A percentile compares a stretch with the other conserved stretches of the same genome.
phyloP scores from a whole-genome alignment of 2,888 invertebrate genomes.

The Mayetiola destructor region DNA sequence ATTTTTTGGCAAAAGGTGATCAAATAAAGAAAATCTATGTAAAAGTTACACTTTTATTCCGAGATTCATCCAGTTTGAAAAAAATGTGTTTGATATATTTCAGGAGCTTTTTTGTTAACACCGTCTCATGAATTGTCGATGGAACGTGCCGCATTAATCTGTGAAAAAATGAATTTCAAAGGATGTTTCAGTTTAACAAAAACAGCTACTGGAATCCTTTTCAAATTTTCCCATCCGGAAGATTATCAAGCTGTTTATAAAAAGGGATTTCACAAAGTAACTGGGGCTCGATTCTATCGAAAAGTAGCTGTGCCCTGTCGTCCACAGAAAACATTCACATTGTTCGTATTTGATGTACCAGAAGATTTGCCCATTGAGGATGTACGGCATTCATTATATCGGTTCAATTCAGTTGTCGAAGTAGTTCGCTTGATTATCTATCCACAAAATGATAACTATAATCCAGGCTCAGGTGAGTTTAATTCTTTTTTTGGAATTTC shows the following conservation, averaged over 20 bases:
- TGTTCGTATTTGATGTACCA: constrained; percentile 69
- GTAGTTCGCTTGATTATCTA: constrained; percentile 50
- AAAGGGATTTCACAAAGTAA: constrained; percentile 76
- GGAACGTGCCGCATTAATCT: constrained; percentile 72
- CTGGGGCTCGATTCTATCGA: constrained; percentile 71
- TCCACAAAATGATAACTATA: constrained; percentile 25
- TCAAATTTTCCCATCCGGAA: constrained; percentile 75
- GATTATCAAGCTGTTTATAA: constrained; percentile 76
- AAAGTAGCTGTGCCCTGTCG: constrained; percentile 75
- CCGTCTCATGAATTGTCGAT: constrained; percentile 74
- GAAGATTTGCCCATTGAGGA: constrained; percentile 75
- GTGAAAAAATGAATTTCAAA: constrained; percentile 79
- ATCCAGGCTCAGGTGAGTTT: constrained; percentile 1
- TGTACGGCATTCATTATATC: constrained; percentile 64
- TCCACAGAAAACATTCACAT: constrained; percentile 74
- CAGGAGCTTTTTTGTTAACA: constrained; percentile 65
- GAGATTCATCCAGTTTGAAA: too few relatives aligned
- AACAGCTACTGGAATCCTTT: constrained; percentile 75
- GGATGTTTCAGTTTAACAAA: constrained; percentile 75
- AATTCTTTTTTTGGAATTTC: not conserved
- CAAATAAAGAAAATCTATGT: constrained; percentile 15
- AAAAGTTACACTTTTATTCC: too few relatives aligned
- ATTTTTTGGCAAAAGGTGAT: constrained; percentile 60
- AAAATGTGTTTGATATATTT: too few relatives aligned
- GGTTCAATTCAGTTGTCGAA: constrained; percentile 66